A percentile compares a stretch with the other conserved stretches of the same genome.
Conservation (phyloP, 1,140 invertebrate species). For the Trigoniulus corallinus region DNA sequence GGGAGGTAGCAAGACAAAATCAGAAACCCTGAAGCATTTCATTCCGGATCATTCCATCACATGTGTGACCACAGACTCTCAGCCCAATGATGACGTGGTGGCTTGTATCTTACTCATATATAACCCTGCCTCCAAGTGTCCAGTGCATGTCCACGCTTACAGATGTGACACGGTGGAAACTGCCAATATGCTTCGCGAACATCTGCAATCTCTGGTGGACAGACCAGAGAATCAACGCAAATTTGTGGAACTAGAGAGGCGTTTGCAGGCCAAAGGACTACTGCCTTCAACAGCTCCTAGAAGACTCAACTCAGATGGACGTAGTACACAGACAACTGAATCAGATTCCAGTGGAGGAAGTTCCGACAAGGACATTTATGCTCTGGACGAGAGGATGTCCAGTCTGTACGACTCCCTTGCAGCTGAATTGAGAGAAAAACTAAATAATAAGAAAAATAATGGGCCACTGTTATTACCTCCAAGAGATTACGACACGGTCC, state of each 20-base stretch:
- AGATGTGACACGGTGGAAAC: slow-evolving; percentile 85
- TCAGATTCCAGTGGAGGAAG: slow-evolving; percentile 7
- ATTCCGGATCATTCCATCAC: slow-evolving; percentile 86
- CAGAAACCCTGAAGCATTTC: slow-evolving; percentile 68
- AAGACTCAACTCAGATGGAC: background rate
- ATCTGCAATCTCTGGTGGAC: slow-evolving; percentile 63
- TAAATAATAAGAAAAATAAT: slow-evolving; percentile 38
- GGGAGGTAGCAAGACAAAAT: slow-evolving; percentile 4
- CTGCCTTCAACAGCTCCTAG: slow-evolving; percentile 1
- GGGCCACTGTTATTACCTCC: slow-evolving; percentile 69
- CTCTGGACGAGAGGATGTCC: slow-evolving; percentile 37
- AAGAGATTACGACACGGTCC: slow-evolving; percentile 67
- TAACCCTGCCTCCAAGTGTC: slow-evolving; percentile 74
- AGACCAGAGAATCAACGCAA: slow-evolving; percentile 73
- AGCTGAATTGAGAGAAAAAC: slow-evolving; percentile 71
- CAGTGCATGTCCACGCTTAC: slow-evolving; percentile 85
- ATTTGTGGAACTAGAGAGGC: slow-evolving; percentile 55
- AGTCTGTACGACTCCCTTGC: slow-evolving; percentile 77
- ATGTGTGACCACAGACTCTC: slow-evolving; percentile 49
- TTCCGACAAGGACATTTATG: slow-evolving; percentile 9
- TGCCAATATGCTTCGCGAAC: slow-evolving; percentile 60
- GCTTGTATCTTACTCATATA: slow-evolving; percentile 72
- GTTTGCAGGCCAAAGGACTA: slow-evolving; percentile 28
- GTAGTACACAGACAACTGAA: slow-evolving; percentile 9
- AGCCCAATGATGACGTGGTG: slow-evolving; percentile 66